Evolutionary conservation across 1,140 invertebrate species (phyloP), one percentile per base, ranked within the genome.

Genomic region (Pseudomyrmex cubaensis): DNA sequence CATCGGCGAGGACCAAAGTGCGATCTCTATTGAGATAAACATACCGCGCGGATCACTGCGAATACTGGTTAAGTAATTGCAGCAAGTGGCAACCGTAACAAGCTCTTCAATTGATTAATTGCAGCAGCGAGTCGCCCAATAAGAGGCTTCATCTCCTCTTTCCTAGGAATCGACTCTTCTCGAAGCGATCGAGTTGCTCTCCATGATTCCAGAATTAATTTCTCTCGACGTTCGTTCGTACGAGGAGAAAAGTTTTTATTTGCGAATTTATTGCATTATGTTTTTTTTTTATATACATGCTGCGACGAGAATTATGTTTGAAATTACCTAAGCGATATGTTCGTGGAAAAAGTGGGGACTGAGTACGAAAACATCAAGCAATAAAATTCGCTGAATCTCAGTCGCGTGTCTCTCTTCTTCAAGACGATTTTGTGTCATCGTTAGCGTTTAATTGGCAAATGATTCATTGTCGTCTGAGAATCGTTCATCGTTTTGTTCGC

Each of bases 31-130:
- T 17, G 20, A 25, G 4, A 62, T 62, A 22, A 2, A 3, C 20
- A n/a, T 22, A 74, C 2, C 20, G 5, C 35, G 35, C 5, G 35
- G 35, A 35, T 35, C 35, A 7, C 35, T 35, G 35, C 22, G 22
- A 35, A 54, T 48, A 50, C 1, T 15, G 80, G 12, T 62, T 84
- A 77, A 82, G 73, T 82, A 44, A 54, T 17, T 64, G 22, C 52
- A 66, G 69, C 76, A 82, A 61, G 67, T 13, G 77, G 73, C 61
- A 73, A 57, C 0, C 52, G 2, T 73, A 61, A 82, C 61, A 61
- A 74, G 69, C 52, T 48, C 5, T n/a, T 73, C 46, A 73, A 73
- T 82, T 85, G 50, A 82, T 67, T 85, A 73, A 85, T 85, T 85
- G 22, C 52, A n/a, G 22, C 52, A n/a, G n/a, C 22, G 54, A 25